phyloP scores from a whole-genome alignment of 2,113 vertebrate species.

The western clawed frog (Xenopus tropicalis) region DNA sequence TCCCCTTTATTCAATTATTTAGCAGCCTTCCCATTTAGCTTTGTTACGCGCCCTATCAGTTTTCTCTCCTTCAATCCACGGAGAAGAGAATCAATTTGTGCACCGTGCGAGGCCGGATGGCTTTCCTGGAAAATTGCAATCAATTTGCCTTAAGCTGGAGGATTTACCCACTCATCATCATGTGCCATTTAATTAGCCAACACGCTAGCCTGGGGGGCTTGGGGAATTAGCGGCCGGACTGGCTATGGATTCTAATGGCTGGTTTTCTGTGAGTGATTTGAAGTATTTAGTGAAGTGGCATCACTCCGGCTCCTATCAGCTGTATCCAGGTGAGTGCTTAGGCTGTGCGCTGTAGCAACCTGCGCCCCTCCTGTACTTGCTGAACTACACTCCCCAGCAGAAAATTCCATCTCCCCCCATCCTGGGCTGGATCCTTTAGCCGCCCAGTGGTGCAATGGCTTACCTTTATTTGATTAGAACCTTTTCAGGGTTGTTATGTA shows the following conservation, averaged over 20 bases:
- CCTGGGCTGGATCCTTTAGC: not conserved
- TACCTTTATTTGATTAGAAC: too few species aligned
- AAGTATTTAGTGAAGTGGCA: conserved; percentile 87
- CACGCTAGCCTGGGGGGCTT: conserved; percentile 41
- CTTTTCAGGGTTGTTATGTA: too few species aligned
- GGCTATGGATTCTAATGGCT: conserved; percentile 86
- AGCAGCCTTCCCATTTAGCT: conserved; percentile 63
- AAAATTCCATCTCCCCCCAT: not conserved
- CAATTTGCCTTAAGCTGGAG: conserved; percentile 33
- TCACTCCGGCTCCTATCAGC: conserved; percentile 90
- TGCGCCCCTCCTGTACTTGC: too few species aligned
- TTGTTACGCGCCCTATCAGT: conserved; percentile 61
- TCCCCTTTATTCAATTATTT: conserved; percentile 80
- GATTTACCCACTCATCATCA: conserved; percentile 42
- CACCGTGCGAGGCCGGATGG: conserved; percentile 38
- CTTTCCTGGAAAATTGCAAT: conserved; percentile 16
- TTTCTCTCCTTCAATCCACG: conserved; percentile 56
- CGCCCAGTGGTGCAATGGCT: conserved; percentile 19
- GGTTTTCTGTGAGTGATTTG: conserved; percentile 78
- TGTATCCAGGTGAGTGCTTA: conserved; percentile 79
- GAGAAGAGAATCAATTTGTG: conserved; percentile 51
- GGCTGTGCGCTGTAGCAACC: too few species aligned
- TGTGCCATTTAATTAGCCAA: conserved; percentile 37
- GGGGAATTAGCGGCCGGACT: conserved; percentile 48
- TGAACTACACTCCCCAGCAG: too few species aligned